Percentiles rank a stretch among this genome's conserved stretches.
Conservation (phyloP, 2,113 vertebrate genomes). For the Marmota monax region DNA sequence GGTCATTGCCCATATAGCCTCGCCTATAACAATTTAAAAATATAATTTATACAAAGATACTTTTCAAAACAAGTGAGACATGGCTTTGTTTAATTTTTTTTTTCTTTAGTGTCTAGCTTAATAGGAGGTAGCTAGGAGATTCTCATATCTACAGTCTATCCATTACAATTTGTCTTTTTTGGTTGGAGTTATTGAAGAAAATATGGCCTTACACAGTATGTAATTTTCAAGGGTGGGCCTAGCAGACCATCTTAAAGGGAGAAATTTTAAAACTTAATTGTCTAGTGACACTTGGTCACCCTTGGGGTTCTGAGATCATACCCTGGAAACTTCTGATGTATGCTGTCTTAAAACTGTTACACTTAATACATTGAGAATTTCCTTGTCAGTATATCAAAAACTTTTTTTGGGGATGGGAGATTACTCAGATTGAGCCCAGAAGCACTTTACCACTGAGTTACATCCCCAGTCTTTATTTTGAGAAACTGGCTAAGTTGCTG, state of each 20-base stretch:
- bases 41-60: neutral
- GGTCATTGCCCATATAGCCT: too few relatives aligned
- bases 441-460: too few relatives aligned
- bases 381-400: neutral
- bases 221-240: neutral
- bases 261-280: too few relatives aligned
- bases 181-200: neutral
- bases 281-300: neutral
- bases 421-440: too few relatives aligned
- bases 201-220: too few relatives aligned
- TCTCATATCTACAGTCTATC: neutral
- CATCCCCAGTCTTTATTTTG: too few relatives aligned
- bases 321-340: neutral
- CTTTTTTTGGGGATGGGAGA: neutral
- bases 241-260: neutral
- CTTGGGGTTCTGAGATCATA: neutral
- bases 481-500: too few relatives aligned
- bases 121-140: neutral
- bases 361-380: neutral
- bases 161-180: neutral
- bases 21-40: neutral
- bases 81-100: neutral
- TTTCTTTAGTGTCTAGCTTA: neutral
- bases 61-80: neutral
- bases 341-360: neutral